Evolutionary conservation across 2,888 invertebrate genomes (phyloP).

Genomic region (Drosophila prostipennis): DNA sequence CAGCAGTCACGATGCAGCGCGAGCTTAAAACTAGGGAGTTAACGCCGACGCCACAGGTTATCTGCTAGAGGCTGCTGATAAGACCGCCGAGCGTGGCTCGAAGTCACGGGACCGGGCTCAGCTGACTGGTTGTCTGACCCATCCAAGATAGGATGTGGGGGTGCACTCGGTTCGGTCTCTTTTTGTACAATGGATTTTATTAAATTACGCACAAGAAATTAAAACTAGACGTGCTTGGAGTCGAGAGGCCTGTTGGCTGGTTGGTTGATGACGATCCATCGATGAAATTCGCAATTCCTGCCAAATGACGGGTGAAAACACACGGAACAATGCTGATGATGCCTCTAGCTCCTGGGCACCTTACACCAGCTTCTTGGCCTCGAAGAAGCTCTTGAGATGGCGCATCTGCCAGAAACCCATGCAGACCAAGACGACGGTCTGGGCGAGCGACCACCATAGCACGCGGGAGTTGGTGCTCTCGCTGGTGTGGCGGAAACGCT

Average conservation of each 20-base stretch:
- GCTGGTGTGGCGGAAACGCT: constrained; percentile 98
- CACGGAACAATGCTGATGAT: constrained; percentile 7
- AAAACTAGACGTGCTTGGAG: constrained; percentile 60
- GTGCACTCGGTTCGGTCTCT: constrained; percentile 4
- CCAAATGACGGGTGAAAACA: constrained; percentile 21
- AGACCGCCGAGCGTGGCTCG: constrained; percentile 51
- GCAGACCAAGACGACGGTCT: constrained; percentile 93
- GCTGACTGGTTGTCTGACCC: constrained; percentile 34
- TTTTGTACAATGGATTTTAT: constrained; percentile 74
- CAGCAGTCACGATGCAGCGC: constrained; percentile 27
- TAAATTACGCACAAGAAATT: constrained; percentile 72
- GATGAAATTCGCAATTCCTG: constrained; percentile 64
- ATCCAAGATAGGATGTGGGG: constrained; percentile 10
- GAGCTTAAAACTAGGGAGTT: constrained; percentile 17
- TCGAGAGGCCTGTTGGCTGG: constrained; percentile 28
- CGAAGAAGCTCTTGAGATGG: constrained; percentile 99
- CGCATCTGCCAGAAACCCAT: constrained; percentile 99
- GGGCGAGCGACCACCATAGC: constrained; percentile 98
- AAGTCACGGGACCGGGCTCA: constrained; percentile 68
- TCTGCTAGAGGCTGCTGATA: constrained; percentile 56
- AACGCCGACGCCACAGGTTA: constrained; percentile 59
- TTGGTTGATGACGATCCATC: constrained; percentile 55
- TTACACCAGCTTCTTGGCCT: constrained; percentile 97
- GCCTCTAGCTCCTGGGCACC: constrained; percentile 1
- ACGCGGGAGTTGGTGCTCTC: constrained; percentile 98